Conservation (phyloP, 2,797 vertebrate species). For the Steatocranus sp. region DNA sequence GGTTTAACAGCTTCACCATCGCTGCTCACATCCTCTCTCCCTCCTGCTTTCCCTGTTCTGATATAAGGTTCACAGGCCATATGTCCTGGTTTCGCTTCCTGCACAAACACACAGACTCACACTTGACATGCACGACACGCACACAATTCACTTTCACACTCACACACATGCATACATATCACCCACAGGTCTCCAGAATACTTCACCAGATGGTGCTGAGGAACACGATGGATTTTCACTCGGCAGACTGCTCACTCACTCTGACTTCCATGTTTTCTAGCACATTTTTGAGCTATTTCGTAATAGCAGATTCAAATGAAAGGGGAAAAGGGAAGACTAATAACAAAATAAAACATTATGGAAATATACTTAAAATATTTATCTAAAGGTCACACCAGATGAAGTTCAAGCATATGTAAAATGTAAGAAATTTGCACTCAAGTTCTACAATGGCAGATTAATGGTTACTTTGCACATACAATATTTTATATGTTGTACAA, state of each 20-base stretch:
- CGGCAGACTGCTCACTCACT: background rate
- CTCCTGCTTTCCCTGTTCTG: background rate
- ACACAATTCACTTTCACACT: background rate
- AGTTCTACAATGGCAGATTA: background rate
- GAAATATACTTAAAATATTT: background rate
- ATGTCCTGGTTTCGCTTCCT: conserved; percentile 31
- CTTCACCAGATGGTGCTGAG: conserved; percentile 63
- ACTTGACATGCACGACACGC: conserved; percentile 10
- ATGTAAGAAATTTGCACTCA: background rate
- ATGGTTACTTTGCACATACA: background rate
- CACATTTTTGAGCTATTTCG: background rate
- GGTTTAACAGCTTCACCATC: background rate
- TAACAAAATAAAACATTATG: background rate
- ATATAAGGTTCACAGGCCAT: conserved; percentile 55
- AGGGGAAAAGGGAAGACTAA: background rate
- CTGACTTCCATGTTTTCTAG: background rate
- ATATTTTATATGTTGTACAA: background rate
- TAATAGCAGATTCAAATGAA: background rate
- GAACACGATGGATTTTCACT: conserved; percentile 22
- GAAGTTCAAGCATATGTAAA: background rate
- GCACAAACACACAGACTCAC: conserved; percentile 24
- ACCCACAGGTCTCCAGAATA: conserved; percentile 50
- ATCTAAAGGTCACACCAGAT: background rate
- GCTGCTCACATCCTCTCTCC: background rate
- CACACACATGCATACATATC: conserved; percentile 6